phyloP scores from a whole-genome alignment of 2,797 vertebrate genomes.

The Melanotaenia nigrans region DNA sequence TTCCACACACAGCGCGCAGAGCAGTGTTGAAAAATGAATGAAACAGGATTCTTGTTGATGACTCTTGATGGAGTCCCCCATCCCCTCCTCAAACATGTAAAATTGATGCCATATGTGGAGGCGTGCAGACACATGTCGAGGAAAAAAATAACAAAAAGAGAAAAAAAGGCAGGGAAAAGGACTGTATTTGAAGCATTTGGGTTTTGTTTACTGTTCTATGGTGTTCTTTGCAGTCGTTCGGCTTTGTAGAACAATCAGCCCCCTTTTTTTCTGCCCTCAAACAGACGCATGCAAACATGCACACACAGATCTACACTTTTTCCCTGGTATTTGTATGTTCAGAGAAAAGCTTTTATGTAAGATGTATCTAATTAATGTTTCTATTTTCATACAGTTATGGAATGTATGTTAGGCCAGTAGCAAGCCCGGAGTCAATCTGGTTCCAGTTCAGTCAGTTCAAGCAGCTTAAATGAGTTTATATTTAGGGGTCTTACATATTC shows the following conservation, averaged over 20 bases:
- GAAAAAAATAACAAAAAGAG: neutral
- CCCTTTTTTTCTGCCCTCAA: neutral
- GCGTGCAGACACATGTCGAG: neutral
- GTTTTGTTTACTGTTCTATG: constrained; percentile 61
- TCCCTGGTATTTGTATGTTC: constrained; percentile 71
- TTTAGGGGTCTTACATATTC: constrained; percentile 55
- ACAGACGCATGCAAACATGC: neutral
- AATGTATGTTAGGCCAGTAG: constrained; percentile 75
- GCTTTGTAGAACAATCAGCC: constrained; percentile 66
- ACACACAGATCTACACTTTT: constrained; percentile 9
- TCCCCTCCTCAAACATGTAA: constrained; percentile 52
- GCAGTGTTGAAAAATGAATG: constrained; percentile 58
- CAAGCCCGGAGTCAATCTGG: constrained; percentile 60
- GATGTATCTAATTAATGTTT: constrained; percentile 76
- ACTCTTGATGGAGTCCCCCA: constrained; percentile 40
- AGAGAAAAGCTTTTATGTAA: constrained; percentile 72
- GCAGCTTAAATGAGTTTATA: constrained; percentile 42
- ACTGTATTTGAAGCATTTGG: constrained; percentile 3
- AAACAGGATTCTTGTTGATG: constrained; percentile 31
- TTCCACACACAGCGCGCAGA: constrained; percentile 16
- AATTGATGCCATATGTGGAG: constrained; percentile 43
- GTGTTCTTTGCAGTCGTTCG: constrained; percentile 68
- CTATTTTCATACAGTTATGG: constrained; percentile 80
- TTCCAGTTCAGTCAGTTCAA: constrained; percentile 68
- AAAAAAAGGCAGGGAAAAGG: neutral